Base-by-base conservation (phyloP, 2,888 invertebrate species). In the Drosophila anomalata region DNA sequence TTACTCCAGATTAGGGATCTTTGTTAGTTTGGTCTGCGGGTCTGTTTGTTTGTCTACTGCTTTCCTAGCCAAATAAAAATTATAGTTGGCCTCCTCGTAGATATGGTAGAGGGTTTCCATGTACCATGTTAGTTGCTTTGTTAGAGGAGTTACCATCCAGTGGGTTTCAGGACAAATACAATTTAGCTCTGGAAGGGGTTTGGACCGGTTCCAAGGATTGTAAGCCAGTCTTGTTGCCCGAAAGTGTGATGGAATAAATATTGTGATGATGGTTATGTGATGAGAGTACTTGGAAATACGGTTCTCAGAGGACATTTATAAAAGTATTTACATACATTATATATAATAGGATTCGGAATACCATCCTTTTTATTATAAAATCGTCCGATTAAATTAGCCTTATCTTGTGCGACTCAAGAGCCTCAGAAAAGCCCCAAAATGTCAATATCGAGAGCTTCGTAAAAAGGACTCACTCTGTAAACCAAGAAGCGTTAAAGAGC, bases 1-100 rank as follows among this genome's bases (percentile, higher is more conserved):
- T 87, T 82, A 88, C 88, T 88, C 71, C 50, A 82, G 82, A 88
- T 88, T 82, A 88, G 87, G 83, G 79, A 86, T 87, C 88, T 88
- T 87, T 83, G 87, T 82, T 82, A 83, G 87, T 75, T 82, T 61
- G 62, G 42, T 58, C 55, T 75, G 52, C 57, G 48, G 58, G 48
- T 62, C 61, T 76, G 73, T 78, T 76, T 78, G 62, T 73, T 62
- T 66, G 75, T 73, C 62, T 62, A 60, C 69, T 69, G 59, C 73
- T 67, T 63, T 67, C 69, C 67, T 78, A 75, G 66, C 83, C 74
- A 73, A 78, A 85, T 82, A 82, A 82, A 85, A 82, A 82, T 85
- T 82, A 87, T 78, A 81, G 78, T 79, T 79, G 58, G 41, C 62
- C 47, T 8, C 26, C 31, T 51, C 71, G 42, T 20, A 53, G 71